These are phyloP conservation scores for Fabriciana adippe DNA, from an alignment of 2,888 invertebrate species.

Conservation along the genomic window DNA sequence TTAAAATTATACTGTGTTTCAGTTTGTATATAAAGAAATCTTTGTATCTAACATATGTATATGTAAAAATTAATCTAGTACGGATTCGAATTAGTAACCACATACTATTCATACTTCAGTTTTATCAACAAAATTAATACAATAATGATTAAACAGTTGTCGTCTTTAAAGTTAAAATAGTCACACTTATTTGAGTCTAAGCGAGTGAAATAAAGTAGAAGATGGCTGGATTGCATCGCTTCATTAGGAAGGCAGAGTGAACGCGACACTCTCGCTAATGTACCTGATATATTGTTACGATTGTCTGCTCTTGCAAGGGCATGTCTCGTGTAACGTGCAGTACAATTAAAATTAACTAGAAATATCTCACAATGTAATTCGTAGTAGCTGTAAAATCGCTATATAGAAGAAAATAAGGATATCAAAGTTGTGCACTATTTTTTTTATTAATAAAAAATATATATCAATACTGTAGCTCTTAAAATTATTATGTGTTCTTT, in stretches of 20 bases:
- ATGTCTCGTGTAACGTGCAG: background rate
- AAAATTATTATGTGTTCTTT: too few relatives aligned
- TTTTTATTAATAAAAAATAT: background rate
- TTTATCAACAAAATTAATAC: too few relatives aligned
- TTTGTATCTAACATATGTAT: too few relatives aligned
- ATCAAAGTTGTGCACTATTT: too few relatives aligned
- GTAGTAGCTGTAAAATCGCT: background rate
- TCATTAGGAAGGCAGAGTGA: constrained; percentile 58
- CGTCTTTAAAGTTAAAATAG: background rate
- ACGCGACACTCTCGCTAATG: constrained; percentile 72
- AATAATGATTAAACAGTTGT: too few relatives aligned
- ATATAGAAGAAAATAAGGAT: background rate
- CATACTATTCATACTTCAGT: too few relatives aligned
- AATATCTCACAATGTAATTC: background rate
- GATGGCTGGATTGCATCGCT: constrained; percentile 50
- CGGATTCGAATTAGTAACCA: too few relatives aligned
- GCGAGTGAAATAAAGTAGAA: constrained; percentile 10
- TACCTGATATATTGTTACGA: constrained; percentile 62
- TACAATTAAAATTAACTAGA: constrained; percentile 4
- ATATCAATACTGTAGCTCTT: background rate
- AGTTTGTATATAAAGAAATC: too few relatives aligned
- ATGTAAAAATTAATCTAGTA: too few relatives aligned
- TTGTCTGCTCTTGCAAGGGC: constrained; percentile 46
- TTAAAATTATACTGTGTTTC: too few relatives aligned
- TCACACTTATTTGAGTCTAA: background rate